Evolutionary conservation across 1,140 invertebrate species (phyloP), one percentile per base, ranked within the genome.

Genomic region (Drosophila aff.): DNA sequence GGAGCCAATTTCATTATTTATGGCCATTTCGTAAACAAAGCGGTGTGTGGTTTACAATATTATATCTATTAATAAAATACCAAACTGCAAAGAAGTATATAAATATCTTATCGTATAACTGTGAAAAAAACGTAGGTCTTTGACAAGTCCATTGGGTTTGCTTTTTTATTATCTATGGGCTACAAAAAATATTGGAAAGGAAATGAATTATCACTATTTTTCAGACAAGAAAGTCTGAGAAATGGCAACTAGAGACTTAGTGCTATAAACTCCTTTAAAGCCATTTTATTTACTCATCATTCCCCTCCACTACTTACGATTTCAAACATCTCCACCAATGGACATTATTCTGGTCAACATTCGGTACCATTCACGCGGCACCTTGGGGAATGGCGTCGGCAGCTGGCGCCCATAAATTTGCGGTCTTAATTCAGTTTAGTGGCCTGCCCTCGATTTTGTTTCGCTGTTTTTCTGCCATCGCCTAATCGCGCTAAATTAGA

Each of bases 391-490:
- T 33, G 50, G 44, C 33, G 38, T 68, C 43, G 23, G 55, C 65
- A 72, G 67, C 63, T 26, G 67, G 64, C 18, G 33, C 49, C 64
- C 82, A 86, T 86, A 86, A 80, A 79, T 86, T 79, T 86, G 82
- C 57, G 82, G 64, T 69, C 76, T 67, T 86, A 76, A 86, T 82
- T 86, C 79, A 62, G 72, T 81, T 85, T 79, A 76, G 61, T 72
- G 78, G 66, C 49, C 72, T 76, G 57, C 41, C 64, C 66, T 63
- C 67, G 62, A 80, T 73, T 84, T 74, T 66, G 47, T 61, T 71
- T 49, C 43, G 61, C 60, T 38, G 63, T 64, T 66, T 68, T 43
- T 59, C 36, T 46, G 23, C 21, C 28, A 49, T 23, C 58, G 31
- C 58, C 47, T 69, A 78, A 78, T 76, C 55, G 73, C 49, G 44